Evolutionary conservation across 2,113 vertebrate species (phyloP).

Genomic region (Protobothrops mucrosquamatus): DNA sequence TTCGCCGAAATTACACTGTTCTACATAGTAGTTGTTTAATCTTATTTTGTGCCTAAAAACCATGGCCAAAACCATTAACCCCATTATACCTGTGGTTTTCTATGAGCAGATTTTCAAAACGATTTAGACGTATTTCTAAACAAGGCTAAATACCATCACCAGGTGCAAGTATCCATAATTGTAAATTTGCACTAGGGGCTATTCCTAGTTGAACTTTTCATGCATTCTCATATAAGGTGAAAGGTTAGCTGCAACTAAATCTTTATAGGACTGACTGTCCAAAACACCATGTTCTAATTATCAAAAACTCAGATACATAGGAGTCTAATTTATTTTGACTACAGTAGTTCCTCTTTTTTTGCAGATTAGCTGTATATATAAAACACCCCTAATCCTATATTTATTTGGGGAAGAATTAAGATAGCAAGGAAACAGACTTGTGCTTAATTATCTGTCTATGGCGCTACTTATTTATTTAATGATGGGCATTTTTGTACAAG

Average conservation of each 20-base stretch:
- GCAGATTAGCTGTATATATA: too few species aligned
- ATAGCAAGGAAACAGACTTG: neutral
- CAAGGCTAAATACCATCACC: neutral
- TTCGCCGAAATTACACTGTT: neutral
- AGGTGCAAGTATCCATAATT: neutral
- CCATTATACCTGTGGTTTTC: neutral
- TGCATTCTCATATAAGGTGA: neutral
- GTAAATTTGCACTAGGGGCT: neutral
- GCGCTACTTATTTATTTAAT: neutral
- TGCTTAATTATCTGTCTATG: neutral
- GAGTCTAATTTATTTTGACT: neutral
- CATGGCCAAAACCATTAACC: neutral
- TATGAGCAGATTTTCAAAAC: neutral
- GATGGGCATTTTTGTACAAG: neutral
- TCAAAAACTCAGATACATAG: neutral
- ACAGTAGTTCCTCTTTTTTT: neutral
- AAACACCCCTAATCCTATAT: too few species aligned
- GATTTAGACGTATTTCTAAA: neutral
- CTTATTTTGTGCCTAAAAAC: neutral
- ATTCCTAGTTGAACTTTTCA: neutral
- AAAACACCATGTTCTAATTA: neutral
- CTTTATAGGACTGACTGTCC: neutral
- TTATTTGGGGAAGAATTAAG: neutral
- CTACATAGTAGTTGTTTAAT: neutral
- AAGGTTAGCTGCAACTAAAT: neutral